Conservation (phyloP, 2,797 vertebrate species). For the Poeciliopsis infans region DNA sequence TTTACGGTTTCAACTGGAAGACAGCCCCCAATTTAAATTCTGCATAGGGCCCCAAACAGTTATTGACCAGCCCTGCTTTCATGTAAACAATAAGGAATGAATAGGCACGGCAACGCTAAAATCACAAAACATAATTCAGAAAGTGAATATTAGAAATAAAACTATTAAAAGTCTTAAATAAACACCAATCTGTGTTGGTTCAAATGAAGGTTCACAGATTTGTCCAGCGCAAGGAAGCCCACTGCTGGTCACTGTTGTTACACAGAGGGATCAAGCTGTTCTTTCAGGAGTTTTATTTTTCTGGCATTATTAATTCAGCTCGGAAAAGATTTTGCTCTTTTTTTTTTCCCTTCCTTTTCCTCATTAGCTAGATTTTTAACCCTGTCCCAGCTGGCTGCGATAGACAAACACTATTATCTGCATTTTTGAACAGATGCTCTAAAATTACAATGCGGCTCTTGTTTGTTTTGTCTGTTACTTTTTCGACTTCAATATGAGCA, state of each 20-base stretch:
- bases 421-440: slow-evolving; percentile 19
- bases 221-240: slow-evolving; percentile 57
- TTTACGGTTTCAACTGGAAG: not conserved
- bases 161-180: slow-evolving; percentile 53
- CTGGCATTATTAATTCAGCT: slow-evolving; percentile 80
- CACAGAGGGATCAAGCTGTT: slow-evolving; percentile 69
- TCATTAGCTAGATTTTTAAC: slow-evolving; percentile 67
- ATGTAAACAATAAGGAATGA: not conserved
- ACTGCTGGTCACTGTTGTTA: slow-evolving; percentile 59
- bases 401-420: slow-evolving; percentile 30
- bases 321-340: slow-evolving; percentile 68
- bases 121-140: slow-evolving; percentile 22
- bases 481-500: not conserved
- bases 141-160: slow-evolving; percentile 34
- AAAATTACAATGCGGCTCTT: slow-evolving; percentile 4
- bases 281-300: slow-evolving; percentile 77
- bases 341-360: slow-evolving; percentile 52
- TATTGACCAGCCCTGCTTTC: not conserved
- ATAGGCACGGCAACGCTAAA: not conserved
- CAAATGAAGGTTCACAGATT: slow-evolving; percentile 31
- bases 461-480: not conserved
- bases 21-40: not conserved
- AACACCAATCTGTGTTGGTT: slow-evolving; percentile 29
- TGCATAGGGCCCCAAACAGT: not conserved
- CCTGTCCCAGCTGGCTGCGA: slow-evolving; percentile 33